These are phyloP conservation scores for Emesis russula DNA, from an alignment of 2,888 invertebrate genomes.

Conservation along the genomic window DNA sequence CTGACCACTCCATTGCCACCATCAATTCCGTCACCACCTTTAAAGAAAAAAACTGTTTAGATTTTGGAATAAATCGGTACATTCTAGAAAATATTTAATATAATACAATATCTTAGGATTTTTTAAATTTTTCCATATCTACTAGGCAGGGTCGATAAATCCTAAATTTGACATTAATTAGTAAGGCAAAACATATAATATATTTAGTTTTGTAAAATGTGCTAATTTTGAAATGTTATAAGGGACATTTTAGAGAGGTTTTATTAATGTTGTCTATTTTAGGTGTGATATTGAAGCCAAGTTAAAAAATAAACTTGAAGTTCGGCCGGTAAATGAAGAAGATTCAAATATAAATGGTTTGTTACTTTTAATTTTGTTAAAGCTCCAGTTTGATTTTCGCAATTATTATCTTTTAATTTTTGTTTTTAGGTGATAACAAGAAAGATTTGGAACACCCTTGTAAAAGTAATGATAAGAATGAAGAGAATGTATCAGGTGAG, in stretches of 20 bases:
- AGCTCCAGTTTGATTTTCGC: slow-evolving; percentile 10
- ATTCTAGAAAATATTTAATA: no score
- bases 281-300: slow-evolving; percentile 91
- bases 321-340: slow-evolving; percentile 89
- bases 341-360: slow-evolving; percentile 90
- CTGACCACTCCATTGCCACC: no score
- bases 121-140: no score
- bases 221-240: no score
- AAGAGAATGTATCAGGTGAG: slow-evolving; percentile 92
- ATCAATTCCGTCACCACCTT: no score
- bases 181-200: no score
- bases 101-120: no score
- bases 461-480: slow-evolving; percentile 88
- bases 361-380: slow-evolving; percentile 34
- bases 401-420: neutral
- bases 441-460: slow-evolving; percentile 88
- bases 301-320: slow-evolving; percentile 91
- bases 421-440: slow-evolving; percentile 89
- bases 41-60: no score
- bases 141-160: no score
- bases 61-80: no score
- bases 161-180: no score
- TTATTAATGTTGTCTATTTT: slow-evolving; percentile 69
- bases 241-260: neutral
- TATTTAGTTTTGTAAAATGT: no score